phyloP scores from a whole-genome alignment of 1,140 invertebrate species.

The Drosophila mojavensis region DNA sequence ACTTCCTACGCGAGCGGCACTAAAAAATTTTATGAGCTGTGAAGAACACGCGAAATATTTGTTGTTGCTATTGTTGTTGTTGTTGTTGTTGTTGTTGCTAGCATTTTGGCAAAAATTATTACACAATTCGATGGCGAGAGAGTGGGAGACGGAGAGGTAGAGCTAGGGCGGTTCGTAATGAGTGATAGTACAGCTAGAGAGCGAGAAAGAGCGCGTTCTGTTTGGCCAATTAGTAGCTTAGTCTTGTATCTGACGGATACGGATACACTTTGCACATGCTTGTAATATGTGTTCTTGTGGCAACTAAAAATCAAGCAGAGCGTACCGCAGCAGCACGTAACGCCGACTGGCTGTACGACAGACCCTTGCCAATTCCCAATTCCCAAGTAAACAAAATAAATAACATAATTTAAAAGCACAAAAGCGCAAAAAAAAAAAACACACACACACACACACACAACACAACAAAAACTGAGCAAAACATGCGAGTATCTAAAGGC shows the following conservation, averaged over 20 bases:
- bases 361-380: constrained; percentile 66
- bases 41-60: constrained; percentile 53
- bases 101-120: constrained; percentile 67
- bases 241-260: constrained; percentile 37
- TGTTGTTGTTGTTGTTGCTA: constrained; percentile 34
- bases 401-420: constrained; percentile 48
- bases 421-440: constrained; percentile 48
- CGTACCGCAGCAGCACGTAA: constrained; percentile 35
- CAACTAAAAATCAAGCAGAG: constrained; percentile 36
- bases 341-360: constrained; percentile 38
- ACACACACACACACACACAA: too few relatives aligned
- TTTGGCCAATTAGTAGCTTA: constrained; percentile 38
- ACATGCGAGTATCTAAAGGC: constrained; percentile 48
- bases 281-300: constrained; percentile 58
- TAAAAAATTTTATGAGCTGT: constrained; percentile 57
- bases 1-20: constrained; percentile 53
- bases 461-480: constrained; percentile 41
- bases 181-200: not conserved
- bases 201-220: constrained; percentile 30
- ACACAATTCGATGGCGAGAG: constrained; percentile 51
- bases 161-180: too few relatives aligned
- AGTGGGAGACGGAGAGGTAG: too few relatives aligned
- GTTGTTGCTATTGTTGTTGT: constrained; percentile 17
- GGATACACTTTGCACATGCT: constrained; percentile 27
- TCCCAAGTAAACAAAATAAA: constrained; percentile 72